Conservation (phyloP, 2,113 vertebrate genomes). For the Ia io region DNA sequence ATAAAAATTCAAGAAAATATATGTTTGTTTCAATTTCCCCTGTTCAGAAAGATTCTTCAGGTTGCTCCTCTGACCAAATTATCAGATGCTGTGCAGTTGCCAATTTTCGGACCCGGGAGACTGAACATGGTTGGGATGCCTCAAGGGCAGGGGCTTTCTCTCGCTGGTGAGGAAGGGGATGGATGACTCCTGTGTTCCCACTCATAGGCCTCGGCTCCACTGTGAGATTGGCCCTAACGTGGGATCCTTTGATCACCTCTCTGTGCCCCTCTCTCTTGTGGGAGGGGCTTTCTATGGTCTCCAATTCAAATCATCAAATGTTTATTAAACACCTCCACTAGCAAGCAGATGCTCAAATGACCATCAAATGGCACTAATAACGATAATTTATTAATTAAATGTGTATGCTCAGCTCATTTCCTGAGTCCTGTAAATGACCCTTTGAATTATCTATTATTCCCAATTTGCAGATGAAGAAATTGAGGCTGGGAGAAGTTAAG, state of each 20-base stretch:
- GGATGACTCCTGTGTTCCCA: not conserved
- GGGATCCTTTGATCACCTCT: not conserved
- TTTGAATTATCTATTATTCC: not conserved
- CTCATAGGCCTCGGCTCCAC: not conserved
- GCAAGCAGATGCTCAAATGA: not conserved
- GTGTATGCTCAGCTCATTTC: not conserved
- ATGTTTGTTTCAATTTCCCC: not conserved
- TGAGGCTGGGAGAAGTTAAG: not conserved
- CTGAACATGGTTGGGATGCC: too few species aligned
- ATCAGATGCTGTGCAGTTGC: not conserved
- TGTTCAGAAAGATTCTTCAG: not conserved
- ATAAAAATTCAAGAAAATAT: not conserved
- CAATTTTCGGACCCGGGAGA: not conserved
- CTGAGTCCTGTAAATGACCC: not conserved
- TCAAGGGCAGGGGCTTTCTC: not conserved
- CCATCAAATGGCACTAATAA: not conserved
- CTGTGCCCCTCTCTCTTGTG: not conserved
- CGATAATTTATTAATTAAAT: not conserved
- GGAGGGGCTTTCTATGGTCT: not conserved
- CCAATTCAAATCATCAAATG: not conserved
- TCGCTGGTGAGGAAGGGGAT: fast-evolving
- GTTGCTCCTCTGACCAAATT: not conserved
- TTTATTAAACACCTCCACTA: not conserved
- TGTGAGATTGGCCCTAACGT: not conserved
- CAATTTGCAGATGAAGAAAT: not conserved